phyloP scores from a whole-genome alignment of 2,888 invertebrate genomes.

The Adelphocoris suturalis region DNA sequence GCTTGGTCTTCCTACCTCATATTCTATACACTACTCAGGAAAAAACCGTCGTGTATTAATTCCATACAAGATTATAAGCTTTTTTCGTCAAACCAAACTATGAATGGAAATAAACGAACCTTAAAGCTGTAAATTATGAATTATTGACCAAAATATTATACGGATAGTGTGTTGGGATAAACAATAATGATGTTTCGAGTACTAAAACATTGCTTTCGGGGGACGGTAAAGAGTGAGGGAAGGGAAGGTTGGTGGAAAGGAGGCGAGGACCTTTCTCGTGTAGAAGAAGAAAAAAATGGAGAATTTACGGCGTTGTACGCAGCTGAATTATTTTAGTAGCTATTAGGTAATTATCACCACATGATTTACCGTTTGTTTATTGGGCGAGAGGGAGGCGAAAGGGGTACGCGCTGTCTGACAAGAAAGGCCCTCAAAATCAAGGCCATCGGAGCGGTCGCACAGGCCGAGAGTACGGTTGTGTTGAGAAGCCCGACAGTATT shows the following conservation, averaged over 20 bases:
- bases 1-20: too few species aligned
- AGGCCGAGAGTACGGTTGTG: too few species aligned
- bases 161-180: neutral
- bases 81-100: too few species aligned
- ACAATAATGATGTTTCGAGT: neutral
- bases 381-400: conserved; percentile 15
- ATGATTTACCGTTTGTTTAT: conserved; percentile 67
- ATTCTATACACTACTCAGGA: too few species aligned
- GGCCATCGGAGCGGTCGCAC: neutral
- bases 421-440: neutral
- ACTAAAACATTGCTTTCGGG: neutral
- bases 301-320: conserved; percentile 32
- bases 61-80: too few species aligned
- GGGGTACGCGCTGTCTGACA: conserved; percentile 12
- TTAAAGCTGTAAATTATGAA: conserved; percentile 24
- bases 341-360: conserved; percentile 60
- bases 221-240: neutral
- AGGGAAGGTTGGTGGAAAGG: neutral
- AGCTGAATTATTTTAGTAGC: conserved; percentile 50
- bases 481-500: too few species aligned
- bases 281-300: neutral
- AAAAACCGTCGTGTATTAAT: too few species aligned
- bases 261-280: neutral
- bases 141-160: neutral
- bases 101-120: too few species aligned